Evolutionary conservation across 2,888 invertebrate genomes (phyloP).

Genomic region (Pollenia labialis): DNA sequence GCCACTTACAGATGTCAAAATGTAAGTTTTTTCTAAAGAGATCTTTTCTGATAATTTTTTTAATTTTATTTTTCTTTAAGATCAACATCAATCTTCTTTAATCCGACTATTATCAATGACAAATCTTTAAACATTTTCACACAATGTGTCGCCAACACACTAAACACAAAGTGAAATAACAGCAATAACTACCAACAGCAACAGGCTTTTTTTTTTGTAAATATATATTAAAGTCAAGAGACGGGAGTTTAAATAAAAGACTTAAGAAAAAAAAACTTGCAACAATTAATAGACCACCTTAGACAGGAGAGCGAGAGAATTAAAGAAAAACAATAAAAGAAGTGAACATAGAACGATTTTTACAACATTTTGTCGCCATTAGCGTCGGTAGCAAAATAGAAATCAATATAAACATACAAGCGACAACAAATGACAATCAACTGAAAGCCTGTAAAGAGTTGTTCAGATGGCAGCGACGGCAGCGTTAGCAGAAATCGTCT

Average conservation of each 20-base stretch:
- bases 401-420: slow-evolving; percentile 69
- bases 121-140: slow-evolving; percentile 73
- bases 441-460: slow-evolving; percentile 22
- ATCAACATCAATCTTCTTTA: slow-evolving; percentile 74
- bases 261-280: slow-evolving; percentile 47
- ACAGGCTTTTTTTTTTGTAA: slow-evolving; percentile 8
- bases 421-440: slow-evolving; percentile 69
- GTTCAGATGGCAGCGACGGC: background rate
- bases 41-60: background rate
- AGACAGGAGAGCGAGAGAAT: slow-evolving; percentile 39
- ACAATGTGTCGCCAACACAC: slow-evolving; percentile 71
- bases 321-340: slow-evolving; percentile 34
- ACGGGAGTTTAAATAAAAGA: slow-evolving; percentile 35
- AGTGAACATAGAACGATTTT: slow-evolving; percentile 74
- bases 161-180: slow-evolving; percentile 61
- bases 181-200: slow-evolving; percentile 42
- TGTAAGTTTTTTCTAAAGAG: slow-evolving; percentile 32
- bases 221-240: slow-evolving; percentile 3
- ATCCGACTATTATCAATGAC: slow-evolving; percentile 73
- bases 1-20: slow-evolving; percentile 70
- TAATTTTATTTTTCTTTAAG: slow-evolving; percentile 31
- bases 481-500: slow-evolving; percentile 5
- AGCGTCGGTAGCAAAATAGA: slow-evolving; percentile 77
- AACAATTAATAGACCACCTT: slow-evolving; percentile 70
- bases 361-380: slow-evolving; percentile 83